Evolutionary conservation across 2,888 invertebrate genomes (phyloP).

Genomic region (Alentia gelatinosa): DNA sequence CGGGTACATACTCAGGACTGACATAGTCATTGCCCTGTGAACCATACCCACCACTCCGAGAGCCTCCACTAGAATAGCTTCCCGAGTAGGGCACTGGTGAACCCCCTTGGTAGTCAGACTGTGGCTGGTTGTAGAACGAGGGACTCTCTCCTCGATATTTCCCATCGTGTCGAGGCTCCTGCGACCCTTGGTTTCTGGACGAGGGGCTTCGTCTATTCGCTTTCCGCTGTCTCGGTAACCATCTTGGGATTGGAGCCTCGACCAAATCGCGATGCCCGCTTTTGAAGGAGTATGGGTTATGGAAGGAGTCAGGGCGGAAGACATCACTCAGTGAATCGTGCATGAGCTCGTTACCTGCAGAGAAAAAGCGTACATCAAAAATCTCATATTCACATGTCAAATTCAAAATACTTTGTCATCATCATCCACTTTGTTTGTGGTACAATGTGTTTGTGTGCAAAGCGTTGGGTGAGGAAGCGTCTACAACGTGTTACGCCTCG

Average conservation of each 20-base stretch:
- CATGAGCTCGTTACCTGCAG: too few species aligned
- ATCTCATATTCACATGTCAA: too few species aligned
- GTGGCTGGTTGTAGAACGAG: background rate
- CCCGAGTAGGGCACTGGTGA: too few species aligned
- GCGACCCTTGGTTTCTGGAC: background rate
- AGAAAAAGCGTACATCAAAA: too few species aligned
- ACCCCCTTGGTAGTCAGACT: background rate
- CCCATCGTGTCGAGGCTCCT: background rate
- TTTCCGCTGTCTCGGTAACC: background rate
- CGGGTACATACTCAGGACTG: background rate
- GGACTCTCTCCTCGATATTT: background rate
- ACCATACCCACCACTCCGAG: background rate
- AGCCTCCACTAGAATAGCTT: too few species aligned
- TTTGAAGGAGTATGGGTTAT: background rate
- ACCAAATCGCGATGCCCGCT: background rate
- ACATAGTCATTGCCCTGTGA: background rate
- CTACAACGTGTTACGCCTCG: too few species aligned
- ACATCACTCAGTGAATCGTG: too few species aligned
- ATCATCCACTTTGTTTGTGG: too few species aligned
- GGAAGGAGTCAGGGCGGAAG: background rate
- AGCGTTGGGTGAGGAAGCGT: too few species aligned
- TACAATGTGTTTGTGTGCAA: too few species aligned
- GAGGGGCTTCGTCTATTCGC: background rate
- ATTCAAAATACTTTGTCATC: too few species aligned
- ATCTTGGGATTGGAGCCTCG: background rate